phyloP scores from a whole-genome alignment of 1,140 invertebrate genomes.

The Armadillidium nasatum region DNA sequence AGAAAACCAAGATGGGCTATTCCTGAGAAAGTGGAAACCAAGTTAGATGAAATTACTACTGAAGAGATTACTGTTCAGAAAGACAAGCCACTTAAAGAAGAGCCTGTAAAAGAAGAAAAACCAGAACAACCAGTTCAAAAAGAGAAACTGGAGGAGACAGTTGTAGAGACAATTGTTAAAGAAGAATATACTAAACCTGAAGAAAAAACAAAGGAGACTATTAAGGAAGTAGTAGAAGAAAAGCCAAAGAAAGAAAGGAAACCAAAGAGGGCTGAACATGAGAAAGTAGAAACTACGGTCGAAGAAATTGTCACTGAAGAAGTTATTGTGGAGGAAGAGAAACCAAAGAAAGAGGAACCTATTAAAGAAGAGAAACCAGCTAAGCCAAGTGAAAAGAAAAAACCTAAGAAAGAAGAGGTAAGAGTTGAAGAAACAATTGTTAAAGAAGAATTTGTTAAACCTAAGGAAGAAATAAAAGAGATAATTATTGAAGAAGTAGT shows the following conservation, averaged over 20 bases:
- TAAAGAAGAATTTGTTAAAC: neutral
- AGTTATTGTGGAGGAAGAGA: neutral
- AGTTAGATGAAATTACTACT: neutral
- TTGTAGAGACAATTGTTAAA: neutral
- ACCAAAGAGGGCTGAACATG: neutral
- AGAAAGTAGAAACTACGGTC: neutral
- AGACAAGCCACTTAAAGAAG: too few relatives aligned
- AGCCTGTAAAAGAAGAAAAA: too few relatives aligned
- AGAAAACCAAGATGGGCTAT: constrained; percentile 1
- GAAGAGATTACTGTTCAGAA: neutral
- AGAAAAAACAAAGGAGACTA: neutral
- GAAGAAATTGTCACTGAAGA: neutral
- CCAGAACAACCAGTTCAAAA: neutral
- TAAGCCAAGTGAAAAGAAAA: neutral
- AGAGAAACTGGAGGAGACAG: neutral
- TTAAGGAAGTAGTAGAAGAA: neutral
- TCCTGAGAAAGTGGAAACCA: too few relatives aligned
- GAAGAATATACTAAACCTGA: neutral
- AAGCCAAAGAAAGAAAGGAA: neutral
- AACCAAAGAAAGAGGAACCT: constrained; percentile 3
- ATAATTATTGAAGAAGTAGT: neutral
- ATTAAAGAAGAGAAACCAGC: neutral
- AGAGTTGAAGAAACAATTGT: neutral
- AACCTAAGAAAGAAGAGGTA: neutral
- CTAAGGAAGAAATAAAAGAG: neutral